phyloP scores from a whole-genome alignment of 1,140 invertebrate species.

The Wasmannia auropunctata region DNA sequence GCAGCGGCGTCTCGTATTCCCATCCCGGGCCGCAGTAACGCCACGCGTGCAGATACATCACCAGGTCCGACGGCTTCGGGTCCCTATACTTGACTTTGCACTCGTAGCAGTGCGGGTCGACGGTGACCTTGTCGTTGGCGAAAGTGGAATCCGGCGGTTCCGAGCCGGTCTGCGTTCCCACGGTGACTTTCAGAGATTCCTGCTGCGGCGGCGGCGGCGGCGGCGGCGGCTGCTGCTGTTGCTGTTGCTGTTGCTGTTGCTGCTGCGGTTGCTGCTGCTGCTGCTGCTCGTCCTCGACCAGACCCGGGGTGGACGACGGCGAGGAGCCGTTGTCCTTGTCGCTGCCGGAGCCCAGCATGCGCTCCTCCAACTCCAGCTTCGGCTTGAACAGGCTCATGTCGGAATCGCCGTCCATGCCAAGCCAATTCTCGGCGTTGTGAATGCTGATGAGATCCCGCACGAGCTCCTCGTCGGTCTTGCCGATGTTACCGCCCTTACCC shows the following conservation, averaged over 20 bases:
- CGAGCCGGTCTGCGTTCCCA: conserved; percentile 93
- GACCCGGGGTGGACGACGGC: conserved; percentile 78
- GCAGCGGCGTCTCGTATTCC: conserved; percentile 95
- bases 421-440: conserved; percentile 97
- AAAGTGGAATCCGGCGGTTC: conserved; percentile 89
- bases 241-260: conserved; percentile 75
- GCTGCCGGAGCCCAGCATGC: conserved; percentile 76
- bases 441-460: conserved; percentile 95
- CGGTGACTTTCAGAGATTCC: conserved; percentile 88
- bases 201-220: conserved; percentile 74
- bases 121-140: conserved; percentile 90
- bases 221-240: conserved; percentile 74
- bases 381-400: conserved; percentile 92
- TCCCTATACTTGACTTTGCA: conserved; percentile 96
- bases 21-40: conserved; percentile 96
- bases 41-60: conserved; percentile 98
- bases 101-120: conserved; percentile 95
- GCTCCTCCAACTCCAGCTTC: conserved; percentile 89
- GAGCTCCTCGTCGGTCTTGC: conserved; percentile 96
- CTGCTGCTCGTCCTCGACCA: conserved; percentile 82
- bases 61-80: conserved; percentile 94
- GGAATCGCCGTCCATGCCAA: conserved; percentile 95
- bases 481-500: conserved; percentile 96
- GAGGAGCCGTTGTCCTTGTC: conserved; percentile 81
- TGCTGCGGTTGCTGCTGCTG: conserved; percentile 50